Evolutionary conservation across 92 coral and sea anemone genomes (phyloP), one percentile per base, ranked within the genome.

Genomic region (Actinostola sp.): DNA sequence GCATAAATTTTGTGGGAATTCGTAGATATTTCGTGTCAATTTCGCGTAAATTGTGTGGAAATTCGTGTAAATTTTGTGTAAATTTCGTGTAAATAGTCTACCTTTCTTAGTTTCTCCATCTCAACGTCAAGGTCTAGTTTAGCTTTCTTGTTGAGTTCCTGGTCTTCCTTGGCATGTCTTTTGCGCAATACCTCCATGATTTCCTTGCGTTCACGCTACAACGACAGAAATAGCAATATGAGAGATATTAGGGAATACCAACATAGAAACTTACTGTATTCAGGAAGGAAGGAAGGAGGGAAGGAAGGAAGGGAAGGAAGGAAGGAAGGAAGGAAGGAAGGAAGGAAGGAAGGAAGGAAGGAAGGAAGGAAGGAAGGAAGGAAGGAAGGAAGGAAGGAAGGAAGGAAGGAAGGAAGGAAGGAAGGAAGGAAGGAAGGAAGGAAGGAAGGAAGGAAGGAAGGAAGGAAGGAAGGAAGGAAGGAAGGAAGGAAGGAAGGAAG

Each of bases 81-180:
- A n/a, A n/a, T n/a, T n/a, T n/a, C n/a, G n/a, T n/a, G n/a, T 4
- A 17, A 48, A 14, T 52, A 19, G 1, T 29, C 58, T 54, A 93
- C 98, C 93, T 93, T 94, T 83, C 97, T 79, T 0, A 91, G 91
- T 75, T 88, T 92, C 59, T 94, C 98, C 82, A 85, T 61, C 54
- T 94, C 95, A 16, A 94, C 96, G 53, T 94, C 97, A 50, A 89
- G 89, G 15, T 94, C 90, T 25, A 92, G 95, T 66, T 94, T 89
- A 17, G 90, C 70, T 21, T 79, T 79, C 51, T 75, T 82, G 56
- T 86, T 89, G n/a, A 94, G 88, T 39, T 86, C 92, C 39, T 84
- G 74, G 64, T 94, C 96, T 55, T 88, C 92, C 4, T 79, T 67
- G 31, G 72, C 86, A 54, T 92, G 97, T 61, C 92, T 77, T 70